Evolutionary conservation across 2,113 vertebrate species (phyloP), one percentile per base, ranked within the genome.

Genomic region (Eurypyga helias): DNA sequence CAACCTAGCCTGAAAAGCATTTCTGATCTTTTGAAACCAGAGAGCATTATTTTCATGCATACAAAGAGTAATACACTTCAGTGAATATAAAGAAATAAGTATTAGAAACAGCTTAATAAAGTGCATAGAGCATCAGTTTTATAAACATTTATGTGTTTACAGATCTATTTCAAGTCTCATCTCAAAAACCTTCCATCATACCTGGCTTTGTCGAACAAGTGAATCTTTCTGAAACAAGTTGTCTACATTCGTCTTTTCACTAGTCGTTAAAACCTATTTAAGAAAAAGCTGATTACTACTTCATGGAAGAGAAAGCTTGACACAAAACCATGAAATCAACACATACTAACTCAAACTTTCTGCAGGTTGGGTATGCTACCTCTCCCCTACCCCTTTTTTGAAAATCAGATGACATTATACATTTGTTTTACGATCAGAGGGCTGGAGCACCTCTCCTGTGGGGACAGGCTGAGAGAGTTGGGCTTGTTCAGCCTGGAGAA

Each of bases 191-290:
- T 69, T 13, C 43, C 4, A 11, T 76, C 97, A 36, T 98, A 99
- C 99, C 99, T 99, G 99, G 97, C 99, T 99, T 96, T 99, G 99
- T 77, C 99, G 98, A 67, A 99, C 98, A 92, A 99, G 88, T 2
- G 98, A 97, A 61, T 99, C 99, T 70, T 98, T 98, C 96, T 99
- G 99, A 96, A 99, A 99, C 21, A 99, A 98, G 76, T 98, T 98
- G 95, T 99, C 99, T 91, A 99, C 98, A 54, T 98, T 98, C 0
- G 97, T 96, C 97, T 99, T 99, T 97, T 99, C 99, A 93, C 99
- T 99, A 90, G 98, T 98, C 97, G 97, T 99, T 96, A 99, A 98
- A 94, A 96, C 95, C 99, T 99, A n/a, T 87, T 80, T 36, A 66
- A 79, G 58, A 96, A 95, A 87, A 93, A 92, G 21, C 4, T 62